phyloP scores from a whole-genome alignment of 2,797 vertebrate genomes.

The Sebastes alutus region DNA sequence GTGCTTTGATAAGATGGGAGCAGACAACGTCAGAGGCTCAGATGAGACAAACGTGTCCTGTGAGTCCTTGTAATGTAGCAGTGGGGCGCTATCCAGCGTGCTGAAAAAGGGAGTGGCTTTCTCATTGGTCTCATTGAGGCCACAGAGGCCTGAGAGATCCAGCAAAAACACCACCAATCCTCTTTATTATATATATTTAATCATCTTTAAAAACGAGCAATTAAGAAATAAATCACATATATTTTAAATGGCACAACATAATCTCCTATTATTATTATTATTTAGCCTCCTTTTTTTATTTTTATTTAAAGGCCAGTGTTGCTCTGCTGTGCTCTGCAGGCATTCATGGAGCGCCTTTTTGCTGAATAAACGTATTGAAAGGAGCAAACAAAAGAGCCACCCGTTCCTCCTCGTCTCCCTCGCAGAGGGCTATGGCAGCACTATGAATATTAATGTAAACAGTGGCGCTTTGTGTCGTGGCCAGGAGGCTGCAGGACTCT shows the following conservation, averaged over 20 bases:
- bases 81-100: constrained; percentile 85
- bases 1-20: constrained; percentile 61
- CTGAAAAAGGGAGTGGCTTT: constrained; percentile 85
- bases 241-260: not conserved
- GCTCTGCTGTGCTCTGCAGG: constrained; percentile 76
- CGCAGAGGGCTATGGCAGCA: constrained; percentile 84
- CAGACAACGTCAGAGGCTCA: constrained; percentile 60
- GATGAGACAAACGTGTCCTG: constrained; percentile 51
- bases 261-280: not conserved
- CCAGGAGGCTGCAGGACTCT: constrained; percentile 82
- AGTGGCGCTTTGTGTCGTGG: constrained; percentile 88
- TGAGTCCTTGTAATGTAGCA: constrained; percentile 40
- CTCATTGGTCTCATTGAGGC: constrained; percentile 53
- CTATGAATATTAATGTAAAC: constrained; percentile 91
- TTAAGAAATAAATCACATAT: not conserved
- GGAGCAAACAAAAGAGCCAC: constrained; percentile 88
- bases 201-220: too few relatives aligned
- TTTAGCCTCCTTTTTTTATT: constrained; percentile 11
- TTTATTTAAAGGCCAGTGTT: constrained; percentile 49
- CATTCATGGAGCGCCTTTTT: constrained; percentile 82
- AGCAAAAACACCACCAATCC: not conserved
- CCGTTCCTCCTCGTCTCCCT: constrained; percentile 87
- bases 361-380: constrained; percentile 91
- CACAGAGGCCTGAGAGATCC: constrained; percentile 40
- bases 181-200: not conserved